Conservation (phyloP, 2,113 vertebrate genomes). For the Clarias gariepinus region DNA sequence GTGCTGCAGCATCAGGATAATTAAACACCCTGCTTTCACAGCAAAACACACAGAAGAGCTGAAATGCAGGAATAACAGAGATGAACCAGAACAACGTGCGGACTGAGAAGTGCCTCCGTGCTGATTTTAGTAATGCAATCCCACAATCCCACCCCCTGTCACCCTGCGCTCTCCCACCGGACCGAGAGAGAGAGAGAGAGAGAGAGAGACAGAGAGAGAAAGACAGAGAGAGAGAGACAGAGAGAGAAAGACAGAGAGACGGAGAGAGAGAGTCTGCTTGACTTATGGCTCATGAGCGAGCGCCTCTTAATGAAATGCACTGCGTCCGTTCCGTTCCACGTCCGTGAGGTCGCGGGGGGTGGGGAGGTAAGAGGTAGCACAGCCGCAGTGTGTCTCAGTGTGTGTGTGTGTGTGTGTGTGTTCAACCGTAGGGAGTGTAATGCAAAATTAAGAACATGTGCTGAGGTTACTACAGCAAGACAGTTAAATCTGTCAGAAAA, state of each 20-base stretch:
- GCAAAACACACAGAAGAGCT: conserved; percentile 12
- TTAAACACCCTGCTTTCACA: conserved; percentile 25
- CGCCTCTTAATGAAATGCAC: conserved; percentile 40
- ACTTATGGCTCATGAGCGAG: conserved; percentile 20
- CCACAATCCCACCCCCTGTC: neutral
- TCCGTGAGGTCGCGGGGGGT: conserved; percentile 17
- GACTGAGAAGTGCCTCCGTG: conserved; percentile 5
- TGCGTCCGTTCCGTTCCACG: conserved; percentile 22
- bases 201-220: neutral
- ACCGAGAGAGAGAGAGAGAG: neutral
- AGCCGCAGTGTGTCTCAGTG: conserved; percentile 28
- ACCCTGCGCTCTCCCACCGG: neutral
- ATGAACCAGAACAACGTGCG: neutral
- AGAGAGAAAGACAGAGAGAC: neutral
- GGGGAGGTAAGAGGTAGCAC: conserved; percentile 47
- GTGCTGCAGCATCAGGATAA: conserved; percentile 36
- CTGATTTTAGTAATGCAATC: conserved; percentile 37
- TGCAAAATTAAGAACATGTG: neutral
- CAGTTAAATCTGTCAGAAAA: neutral
- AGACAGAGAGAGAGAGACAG: neutral
- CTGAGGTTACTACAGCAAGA: neutral
- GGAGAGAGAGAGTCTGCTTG: neutral
- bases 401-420: conserved; percentile 9
- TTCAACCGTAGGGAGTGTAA: neutral
- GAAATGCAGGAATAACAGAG: neutral